Evolutionary conservation across 2,113 vertebrate species (phyloP).

Genomic region (Zapus hudsonius): DNA sequence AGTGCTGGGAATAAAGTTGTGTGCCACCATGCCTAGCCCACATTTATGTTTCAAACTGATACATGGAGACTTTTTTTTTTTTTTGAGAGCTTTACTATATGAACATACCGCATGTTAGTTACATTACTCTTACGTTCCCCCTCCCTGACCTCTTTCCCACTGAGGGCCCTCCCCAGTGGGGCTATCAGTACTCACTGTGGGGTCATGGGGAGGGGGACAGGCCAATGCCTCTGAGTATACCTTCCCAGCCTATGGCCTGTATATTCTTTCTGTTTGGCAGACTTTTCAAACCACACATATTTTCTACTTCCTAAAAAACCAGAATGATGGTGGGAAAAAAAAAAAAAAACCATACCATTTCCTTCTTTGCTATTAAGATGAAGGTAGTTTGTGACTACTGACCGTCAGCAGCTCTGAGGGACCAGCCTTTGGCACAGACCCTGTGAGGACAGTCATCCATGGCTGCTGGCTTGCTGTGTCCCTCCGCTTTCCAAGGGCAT

Average conservation of each 20-base stretch:
- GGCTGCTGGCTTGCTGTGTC: not conserved
- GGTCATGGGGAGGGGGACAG: no score
- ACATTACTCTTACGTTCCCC: no score
- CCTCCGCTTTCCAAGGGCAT: not conserved
- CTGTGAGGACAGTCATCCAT: not conserved
- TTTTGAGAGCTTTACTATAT: no score
- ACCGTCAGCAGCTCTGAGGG: no score
- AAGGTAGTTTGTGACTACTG: not conserved
- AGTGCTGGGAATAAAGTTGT: not conserved
- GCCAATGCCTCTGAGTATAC: no score
- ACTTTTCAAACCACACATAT: not conserved
- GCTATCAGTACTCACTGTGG: no score
- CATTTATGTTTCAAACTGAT: not conserved
- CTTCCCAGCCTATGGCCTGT: no score
- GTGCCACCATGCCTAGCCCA: not conserved
- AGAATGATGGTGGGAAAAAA: no score
- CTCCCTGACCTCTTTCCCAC: no score
- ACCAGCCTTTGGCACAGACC: not conserved
- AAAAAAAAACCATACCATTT: not conserved
- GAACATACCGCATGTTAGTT: no score
- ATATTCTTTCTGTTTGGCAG: no score
- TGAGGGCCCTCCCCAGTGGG: no score
- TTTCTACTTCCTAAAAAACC: not conserved
- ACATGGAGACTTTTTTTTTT: not conserved
- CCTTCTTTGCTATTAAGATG: not conserved